Base-by-base conservation (phyloP, 2,888 invertebrate species). In the Patella depressa region DNA sequence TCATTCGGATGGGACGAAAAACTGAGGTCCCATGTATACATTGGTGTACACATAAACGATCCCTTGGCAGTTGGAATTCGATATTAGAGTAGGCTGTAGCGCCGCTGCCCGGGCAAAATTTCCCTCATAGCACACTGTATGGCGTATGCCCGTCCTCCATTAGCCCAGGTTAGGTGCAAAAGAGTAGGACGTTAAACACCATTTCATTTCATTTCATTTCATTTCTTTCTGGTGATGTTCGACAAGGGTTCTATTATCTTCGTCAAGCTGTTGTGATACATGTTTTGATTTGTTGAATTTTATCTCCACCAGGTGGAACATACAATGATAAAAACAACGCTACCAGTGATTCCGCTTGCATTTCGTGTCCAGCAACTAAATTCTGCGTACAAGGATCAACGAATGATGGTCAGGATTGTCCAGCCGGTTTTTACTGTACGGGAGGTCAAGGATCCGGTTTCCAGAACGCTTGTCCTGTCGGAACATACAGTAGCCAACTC, bases 391-490 rank as follows among this genome's bases (percentile, higher is more conserved):
- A 82, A 24, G 88, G 85, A 0, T 81, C 85, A 7, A 54, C 81
- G 9, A 77, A 76, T 0, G 75, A 77, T 45, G 85, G 86, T 0
- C 72, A 79, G 3, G 80, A 80, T 53, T 89, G 89, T 81, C 89
- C 89, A 0, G 83, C 85, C 11, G 89, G 89, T 3, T 89, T 89
- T 82, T 89, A 84, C 78, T 89, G 89, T 82, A 80, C 84, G 1
- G 82, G 78, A 1, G 81, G 84, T 45, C 86, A 86, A 80, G 82
- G 85, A 3, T 88, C 88, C 0, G 88, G 88, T 9, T 81, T 81
- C 59, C 86, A 88, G 80, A 88, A 89, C 73, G 83, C 90, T 14
- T 91, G 90, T 82, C 89, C 90, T 2, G 85, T 88, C 3, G 90
- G 90, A 19, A 90, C 89, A 2, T 90, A 88, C 76, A 87, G 89